These are phyloP conservation scores for Rhinogobio ventralis DNA, from an alignment of 2,797 vertebrate genomes.

Conservation along the genomic window DNA sequence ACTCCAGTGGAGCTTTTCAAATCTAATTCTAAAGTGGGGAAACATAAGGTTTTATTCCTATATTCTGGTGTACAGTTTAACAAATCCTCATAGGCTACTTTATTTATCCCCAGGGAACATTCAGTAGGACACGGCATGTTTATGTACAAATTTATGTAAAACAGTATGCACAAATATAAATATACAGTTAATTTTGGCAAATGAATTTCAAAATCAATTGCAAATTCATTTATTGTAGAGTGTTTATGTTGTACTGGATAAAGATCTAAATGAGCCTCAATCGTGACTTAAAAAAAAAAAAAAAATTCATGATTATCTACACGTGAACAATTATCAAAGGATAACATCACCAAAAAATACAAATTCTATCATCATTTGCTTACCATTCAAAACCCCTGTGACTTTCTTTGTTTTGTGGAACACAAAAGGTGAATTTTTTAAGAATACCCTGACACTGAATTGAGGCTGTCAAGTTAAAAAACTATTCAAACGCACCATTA, in stretches of 20 bases:
- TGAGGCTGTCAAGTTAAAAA: background rate
- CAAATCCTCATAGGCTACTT: background rate
- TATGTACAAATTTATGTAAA: background rate
- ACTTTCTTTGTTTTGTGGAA: background rate
- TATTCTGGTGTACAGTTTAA: constrained; percentile 6
- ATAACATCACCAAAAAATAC: background rate
- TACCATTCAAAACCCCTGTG: background rate
- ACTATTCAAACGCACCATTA: background rate
- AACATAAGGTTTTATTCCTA: constrained; percentile 27
- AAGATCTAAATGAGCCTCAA: background rate
- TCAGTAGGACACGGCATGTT: background rate
- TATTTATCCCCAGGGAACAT: background rate
- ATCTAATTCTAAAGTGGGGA: constrained; percentile 6
- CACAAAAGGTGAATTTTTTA: background rate
- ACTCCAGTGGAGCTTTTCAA: constrained; percentile 28
- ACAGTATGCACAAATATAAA: background rate
- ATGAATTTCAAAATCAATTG: background rate
- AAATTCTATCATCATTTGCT: background rate
- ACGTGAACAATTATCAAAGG: background rate
- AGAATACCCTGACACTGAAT: background rate
- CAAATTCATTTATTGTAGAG: background rate
- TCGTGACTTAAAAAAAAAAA: background rate
- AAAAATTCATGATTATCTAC: background rate
- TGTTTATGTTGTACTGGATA: background rate
- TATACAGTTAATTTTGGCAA: background rate